A percentile compares a stretch with the other conserved stretches of the same genome.
phyloP scores from a whole-genome alignment of 2,113 vertebrate species.

The Pterophyllum scalare region DNA sequence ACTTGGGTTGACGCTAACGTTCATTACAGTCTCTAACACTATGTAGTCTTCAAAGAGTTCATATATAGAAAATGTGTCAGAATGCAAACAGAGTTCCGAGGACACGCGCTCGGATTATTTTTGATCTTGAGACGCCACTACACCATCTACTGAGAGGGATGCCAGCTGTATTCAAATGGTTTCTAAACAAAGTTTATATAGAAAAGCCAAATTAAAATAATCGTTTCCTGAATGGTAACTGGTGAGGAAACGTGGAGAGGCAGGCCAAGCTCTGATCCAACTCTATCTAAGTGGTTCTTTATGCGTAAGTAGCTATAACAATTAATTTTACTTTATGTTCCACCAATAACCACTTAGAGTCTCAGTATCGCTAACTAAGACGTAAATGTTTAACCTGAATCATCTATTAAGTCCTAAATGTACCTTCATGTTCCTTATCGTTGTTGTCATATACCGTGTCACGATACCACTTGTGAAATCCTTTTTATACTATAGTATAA shows the following conservation, averaged over 20 bases:
- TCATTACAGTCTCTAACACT: slow-evolving; percentile 5
- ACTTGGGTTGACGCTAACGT: neutral
- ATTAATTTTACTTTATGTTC: neutral
- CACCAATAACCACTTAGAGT: neutral
- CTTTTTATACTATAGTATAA: neutral
- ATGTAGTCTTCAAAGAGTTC: neutral
- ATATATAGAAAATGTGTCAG: slow-evolving; percentile 34
- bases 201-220: neutral
- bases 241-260: neutral
- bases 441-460: neutral
- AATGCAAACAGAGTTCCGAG: slow-evolving; percentile 10
- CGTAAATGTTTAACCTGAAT: neutral
- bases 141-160: neutral
- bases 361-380: neutral
- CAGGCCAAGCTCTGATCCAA: neutral
- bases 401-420: neutral
- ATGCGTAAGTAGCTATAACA: neutral
- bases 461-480: neutral
- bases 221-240: neutral
- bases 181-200: neutral
- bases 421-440: neutral
- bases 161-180: neutral
- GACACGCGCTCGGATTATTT: neutral
- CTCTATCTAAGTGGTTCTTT: neutral
- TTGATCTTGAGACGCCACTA: slow-evolving; percentile 7